Conservation (phyloP, 2,888 invertebrate genomes). For the Perizoma flavofasciatum region DNA sequence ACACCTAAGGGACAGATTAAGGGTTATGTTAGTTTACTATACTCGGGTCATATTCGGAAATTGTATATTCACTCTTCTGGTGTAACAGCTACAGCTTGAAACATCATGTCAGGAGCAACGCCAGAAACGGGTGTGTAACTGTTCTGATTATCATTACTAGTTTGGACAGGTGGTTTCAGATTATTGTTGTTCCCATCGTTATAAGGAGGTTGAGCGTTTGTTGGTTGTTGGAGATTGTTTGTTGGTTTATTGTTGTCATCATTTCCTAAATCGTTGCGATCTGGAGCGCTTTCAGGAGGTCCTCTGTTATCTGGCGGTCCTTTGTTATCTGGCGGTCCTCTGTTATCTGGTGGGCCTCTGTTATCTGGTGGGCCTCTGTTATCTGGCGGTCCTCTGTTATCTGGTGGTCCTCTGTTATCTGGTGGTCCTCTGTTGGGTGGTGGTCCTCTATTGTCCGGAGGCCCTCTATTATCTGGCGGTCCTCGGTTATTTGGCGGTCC, state of each 20-base stretch:
- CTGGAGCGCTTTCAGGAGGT: constrained; percentile 18
- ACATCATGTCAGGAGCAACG: constrained; percentile 40
- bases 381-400: constrained; percentile 31
- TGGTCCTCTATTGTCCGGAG: constrained; percentile 25
- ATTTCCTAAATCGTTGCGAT: constrained; percentile 14
- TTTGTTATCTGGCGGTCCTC: constrained; percentile 25
- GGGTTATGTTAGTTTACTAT: too few species aligned
- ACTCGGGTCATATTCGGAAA: too few species aligned
- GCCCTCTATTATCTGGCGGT: constrained; percentile 3
- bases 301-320: constrained; percentile 34
- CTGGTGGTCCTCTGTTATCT: constrained; percentile 31
- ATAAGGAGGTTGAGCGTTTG: neutral
- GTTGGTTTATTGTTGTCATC: constrained; percentile 3
- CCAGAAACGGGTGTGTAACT: constrained; percentile 12
- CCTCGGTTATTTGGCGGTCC: constrained; percentile 28
- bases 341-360: constrained; percentile 27
- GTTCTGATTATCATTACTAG: constrained; percentile 6
- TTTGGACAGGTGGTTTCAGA: constrained; percentile 14
- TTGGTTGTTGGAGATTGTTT: constrained; percentile 2
- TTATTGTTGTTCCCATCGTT: constrained; percentile 2
- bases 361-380: constrained; percentile 34
- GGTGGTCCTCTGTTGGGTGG: constrained; percentile 33
- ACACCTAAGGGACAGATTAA: too few species aligned
- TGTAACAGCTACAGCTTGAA: constrained; percentile 54
- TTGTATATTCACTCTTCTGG: constrained; percentile 42